Evolutionary conservation across 2,888 invertebrate genomes (phyloP).

Genomic region (Parnassius smintheus): DNA sequence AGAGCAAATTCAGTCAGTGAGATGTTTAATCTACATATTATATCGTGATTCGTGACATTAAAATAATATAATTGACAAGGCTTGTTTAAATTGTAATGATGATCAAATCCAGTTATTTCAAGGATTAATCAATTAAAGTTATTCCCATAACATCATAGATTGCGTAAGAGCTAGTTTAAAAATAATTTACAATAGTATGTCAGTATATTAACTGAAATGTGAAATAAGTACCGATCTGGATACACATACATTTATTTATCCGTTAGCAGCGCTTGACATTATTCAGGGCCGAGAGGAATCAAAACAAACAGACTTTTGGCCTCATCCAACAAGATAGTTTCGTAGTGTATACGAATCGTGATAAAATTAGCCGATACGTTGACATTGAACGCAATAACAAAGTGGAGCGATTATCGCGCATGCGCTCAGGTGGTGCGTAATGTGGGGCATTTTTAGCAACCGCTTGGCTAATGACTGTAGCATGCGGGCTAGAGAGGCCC

Average conservation of each 20-base stretch:
- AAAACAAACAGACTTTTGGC: conserved; percentile 74
- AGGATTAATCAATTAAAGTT: too few species aligned
- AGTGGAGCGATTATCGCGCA: conserved; percentile 69
- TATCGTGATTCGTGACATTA: too few species aligned
- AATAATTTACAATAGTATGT: neutral
- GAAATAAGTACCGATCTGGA: conserved; percentile 7
- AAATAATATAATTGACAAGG: too few species aligned
- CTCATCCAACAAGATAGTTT: conserved; percentile 71
- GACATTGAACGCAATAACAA: conserved; percentile 80
- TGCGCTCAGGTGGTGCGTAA: conserved; percentile 59
- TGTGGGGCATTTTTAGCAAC: conserved; percentile 58
- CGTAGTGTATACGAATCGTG: conserved; percentile 67
- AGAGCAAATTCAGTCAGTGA: neutral
- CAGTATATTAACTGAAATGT: conserved; percentile 9
- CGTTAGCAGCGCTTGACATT: conserved; percentile 25
- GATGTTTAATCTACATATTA: too few species aligned
- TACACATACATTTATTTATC: conserved; percentile 15
- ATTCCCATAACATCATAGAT: too few species aligned
- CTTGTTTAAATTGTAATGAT: too few species aligned
- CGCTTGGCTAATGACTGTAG: conserved; percentile 48
- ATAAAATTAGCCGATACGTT: conserved; percentile 80
- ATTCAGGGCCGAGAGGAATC: conserved; percentile 60
- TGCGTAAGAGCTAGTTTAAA: too few species aligned
- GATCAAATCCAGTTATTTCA: too few species aligned
- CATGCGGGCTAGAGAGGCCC: conserved; percentile 51